Percentiles rank a stretch among this genome's conserved stretches.
phyloP scores from a whole-genome alignment of 2,113 vertebrate species.

The Motacilla tschutschensis region DNA sequence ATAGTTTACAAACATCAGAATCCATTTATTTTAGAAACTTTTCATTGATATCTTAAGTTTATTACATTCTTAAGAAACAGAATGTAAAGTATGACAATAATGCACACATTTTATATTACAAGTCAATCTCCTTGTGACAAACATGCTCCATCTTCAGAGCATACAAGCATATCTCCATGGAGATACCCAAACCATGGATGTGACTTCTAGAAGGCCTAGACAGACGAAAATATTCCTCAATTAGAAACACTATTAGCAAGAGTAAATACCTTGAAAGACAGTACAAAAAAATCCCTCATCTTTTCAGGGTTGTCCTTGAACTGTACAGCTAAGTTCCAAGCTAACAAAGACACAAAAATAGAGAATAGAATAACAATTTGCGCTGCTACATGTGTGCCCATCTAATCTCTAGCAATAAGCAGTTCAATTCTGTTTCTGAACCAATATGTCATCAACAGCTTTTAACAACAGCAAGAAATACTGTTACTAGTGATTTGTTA shows the following conservation, averaged over 20 bases:
- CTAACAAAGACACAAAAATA: slow-evolving; percentile 66
- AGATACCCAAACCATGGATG: not conserved
- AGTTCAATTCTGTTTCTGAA: not conserved
- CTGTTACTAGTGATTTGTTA: not conserved
- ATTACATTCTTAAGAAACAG: not conserved
- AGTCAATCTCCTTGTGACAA: not conserved
- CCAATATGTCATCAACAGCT: not conserved
- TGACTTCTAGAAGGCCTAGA: not conserved
- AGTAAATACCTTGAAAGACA: slow-evolving; percentile 84
- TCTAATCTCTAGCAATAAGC: not conserved
- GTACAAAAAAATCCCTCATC: slow-evolving; percentile 88
- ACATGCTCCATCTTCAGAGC: not conserved
- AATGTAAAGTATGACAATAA: not conserved
- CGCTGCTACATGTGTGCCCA: not conserved
- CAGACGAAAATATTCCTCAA: not conserved
- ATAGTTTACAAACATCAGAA: not conserved
- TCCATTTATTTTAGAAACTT: not conserved
- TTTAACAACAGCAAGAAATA: not conserved
- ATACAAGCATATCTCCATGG: not conserved
- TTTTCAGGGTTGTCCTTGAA: slow-evolving; percentile 69
- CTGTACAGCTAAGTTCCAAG: slow-evolving; percentile 89
- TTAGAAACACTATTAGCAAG: not conserved
- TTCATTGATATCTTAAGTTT: not conserved
- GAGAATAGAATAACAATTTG: slow-evolving; percentile 12
- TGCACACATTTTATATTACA: not conserved